phyloP scores from a whole-genome alignment of 2,113 vertebrate species.

The Mobula hypostoma region DNA sequence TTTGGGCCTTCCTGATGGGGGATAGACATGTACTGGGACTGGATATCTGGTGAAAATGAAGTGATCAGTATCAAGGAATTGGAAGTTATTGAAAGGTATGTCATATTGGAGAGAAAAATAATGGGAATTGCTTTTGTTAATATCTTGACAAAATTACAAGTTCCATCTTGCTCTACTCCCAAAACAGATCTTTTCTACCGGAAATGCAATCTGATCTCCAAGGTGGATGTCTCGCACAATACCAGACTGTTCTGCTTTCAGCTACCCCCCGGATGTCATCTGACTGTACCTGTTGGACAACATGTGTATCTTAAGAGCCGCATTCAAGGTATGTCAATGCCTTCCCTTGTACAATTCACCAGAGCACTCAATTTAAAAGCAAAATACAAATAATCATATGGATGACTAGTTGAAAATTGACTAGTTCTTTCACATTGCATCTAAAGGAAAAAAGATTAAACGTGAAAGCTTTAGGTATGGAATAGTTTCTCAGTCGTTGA shows the following conservation, averaged over 20 bases:
- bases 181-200: slow-evolving; percentile 70
- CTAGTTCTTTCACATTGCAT: background rate
- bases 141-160: background rate
- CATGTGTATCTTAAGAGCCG: slow-evolving; percentile 83
- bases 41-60: too few relatives aligned
- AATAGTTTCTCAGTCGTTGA: background rate
- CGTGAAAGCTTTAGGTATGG: background rate
- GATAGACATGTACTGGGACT: too few relatives aligned
- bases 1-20: too few relatives aligned
- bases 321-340: slow-evolving; percentile 64
- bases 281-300: slow-evolving; percentile 71
- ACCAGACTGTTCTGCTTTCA: slow-evolving; percentile 70
- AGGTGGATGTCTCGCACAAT: slow-evolving; percentile 73
- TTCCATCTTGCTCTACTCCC: background rate
- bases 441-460: background rate
- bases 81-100: too few relatives aligned
- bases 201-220: slow-evolving; percentile 75
- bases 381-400: slow-evolving; percentile 30
- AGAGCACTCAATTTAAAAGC: background rate
- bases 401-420: background rate
- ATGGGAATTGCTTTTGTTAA: background rate
- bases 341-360: background rate
- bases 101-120: background rate
- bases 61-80: too few relatives aligned
- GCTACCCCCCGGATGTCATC: slow-evolving; percentile 65